Conservation (phyloP, 2,113 vertebrate species). For the Lasiurus borealis region DNA sequence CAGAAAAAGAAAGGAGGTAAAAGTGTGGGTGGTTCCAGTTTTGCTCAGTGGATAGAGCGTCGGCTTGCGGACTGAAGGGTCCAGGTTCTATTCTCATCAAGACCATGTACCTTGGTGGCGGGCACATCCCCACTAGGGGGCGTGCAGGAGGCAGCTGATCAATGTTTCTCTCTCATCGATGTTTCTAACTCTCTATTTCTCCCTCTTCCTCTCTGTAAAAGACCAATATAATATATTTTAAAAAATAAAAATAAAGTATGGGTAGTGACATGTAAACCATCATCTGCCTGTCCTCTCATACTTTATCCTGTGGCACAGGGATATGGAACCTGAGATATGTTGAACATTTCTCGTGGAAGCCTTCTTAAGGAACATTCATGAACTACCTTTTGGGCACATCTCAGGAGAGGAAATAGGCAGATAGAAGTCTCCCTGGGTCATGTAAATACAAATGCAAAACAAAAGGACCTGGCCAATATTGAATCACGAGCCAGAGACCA, state of each 20-base stretch:
- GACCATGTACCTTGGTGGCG: too few relatives aligned
- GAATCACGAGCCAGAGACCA: neutral
- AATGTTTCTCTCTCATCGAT: too few relatives aligned
- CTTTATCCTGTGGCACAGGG: neutral
- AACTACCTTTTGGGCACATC: neutral
- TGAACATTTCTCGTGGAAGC: neutral
- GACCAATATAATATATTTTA: too few relatives aligned
- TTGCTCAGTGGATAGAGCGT: too few relatives aligned
- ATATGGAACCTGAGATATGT: neutral
- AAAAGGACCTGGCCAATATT: neutral
- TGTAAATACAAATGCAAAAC: neutral
- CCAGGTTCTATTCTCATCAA: too few relatives aligned
- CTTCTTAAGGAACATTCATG: neutral
- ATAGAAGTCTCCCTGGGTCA: neutral
- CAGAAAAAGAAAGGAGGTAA: neutral
- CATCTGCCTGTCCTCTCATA: neutral
- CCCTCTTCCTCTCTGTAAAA: too few relatives aligned
- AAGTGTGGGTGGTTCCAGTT: neutral
- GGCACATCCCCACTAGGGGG: too few relatives aligned
- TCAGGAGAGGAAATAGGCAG: neutral
- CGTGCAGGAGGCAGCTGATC: too few relatives aligned
- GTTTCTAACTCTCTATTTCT: too few relatives aligned
- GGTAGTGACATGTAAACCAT: rapidly evolving
- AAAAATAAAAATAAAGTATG: neutral
- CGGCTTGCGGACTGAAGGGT: too few relatives aligned